Evolutionary conservation across 2,113 vertebrate species (phyloP).

Genomic region (Nannospalax galili): DNA sequence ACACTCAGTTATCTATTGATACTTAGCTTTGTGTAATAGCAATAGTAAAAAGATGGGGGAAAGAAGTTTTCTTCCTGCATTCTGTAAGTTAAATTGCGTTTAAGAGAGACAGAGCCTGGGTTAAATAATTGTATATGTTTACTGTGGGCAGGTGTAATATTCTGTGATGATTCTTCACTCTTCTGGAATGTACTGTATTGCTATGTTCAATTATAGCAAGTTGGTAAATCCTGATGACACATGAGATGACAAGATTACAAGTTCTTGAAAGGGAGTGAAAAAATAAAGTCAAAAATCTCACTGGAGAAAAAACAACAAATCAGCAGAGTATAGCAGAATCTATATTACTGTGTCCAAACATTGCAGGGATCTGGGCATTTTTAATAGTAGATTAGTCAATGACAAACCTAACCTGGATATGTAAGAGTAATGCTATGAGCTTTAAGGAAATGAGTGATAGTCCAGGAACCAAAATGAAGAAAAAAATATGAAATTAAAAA

Average conservation of each 20-base stretch:
- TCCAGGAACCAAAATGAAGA: neutral
- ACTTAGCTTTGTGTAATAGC: slow-evolving; percentile 45
- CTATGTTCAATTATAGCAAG: slow-evolving; percentile 66
- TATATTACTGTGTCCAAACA: slow-evolving; percentile 57
- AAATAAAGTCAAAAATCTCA: slow-evolving; percentile 47
- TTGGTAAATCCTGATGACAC: slow-evolving; percentile 77
- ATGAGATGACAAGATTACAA: slow-evolving; percentile 75
- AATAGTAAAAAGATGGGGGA: slow-evolving; percentile 64
- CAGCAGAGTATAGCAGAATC: slow-evolving; percentile 41
- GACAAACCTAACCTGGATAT: neutral
- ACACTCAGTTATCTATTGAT: slow-evolving; percentile 58
- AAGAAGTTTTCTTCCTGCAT: neutral
- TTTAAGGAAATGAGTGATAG: neutral
- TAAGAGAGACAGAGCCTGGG: slow-evolving; percentile 15
- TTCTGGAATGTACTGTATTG: neutral
- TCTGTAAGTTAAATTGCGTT: slow-evolving; percentile 46
- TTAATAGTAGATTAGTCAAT: neutral
- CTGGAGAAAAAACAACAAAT: slow-evolving; percentile 51
- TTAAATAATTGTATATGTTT: slow-evolving; percentile 63
- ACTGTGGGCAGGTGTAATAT: slow-evolving; percentile 49
- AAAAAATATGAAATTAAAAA: neutral
- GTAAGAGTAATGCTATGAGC: neutral
- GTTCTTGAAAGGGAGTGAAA: slow-evolving; percentile 56
- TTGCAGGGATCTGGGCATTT: neutral
- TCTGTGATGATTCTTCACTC: slow-evolving; percentile 68